Percentiles rank a stretch among this genome's conserved stretches.
Evolutionary conservation across 2,888 invertebrate genomes (phyloP).

Genomic region (Agriopis marginaria): DNA sequence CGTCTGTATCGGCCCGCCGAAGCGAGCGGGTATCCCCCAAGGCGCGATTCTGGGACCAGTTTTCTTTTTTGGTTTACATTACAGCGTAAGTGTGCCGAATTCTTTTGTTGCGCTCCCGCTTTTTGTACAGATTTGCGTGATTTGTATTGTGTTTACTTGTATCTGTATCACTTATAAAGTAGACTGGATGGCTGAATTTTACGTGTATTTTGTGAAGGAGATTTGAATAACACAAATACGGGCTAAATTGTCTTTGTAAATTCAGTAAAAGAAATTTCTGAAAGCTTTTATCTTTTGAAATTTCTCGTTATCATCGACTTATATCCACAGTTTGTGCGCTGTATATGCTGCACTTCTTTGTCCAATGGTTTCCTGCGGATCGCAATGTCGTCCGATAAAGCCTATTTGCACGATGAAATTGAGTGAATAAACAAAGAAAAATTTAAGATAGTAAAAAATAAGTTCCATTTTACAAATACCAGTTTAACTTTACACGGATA

Average conservation of each 20-base stretch:
- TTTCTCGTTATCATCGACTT: neutral
- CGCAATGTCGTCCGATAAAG: no score
- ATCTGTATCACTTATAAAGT: conserved; percentile 51
- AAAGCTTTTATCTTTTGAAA: no score
- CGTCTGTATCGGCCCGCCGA: conserved; percentile 83
- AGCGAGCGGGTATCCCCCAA: conserved; percentile 78
- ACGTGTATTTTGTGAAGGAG: conserved; percentile 17
- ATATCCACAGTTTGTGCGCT: no score
- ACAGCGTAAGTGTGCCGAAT: conserved; percentile 84
- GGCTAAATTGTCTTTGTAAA: conserved; percentile 32
- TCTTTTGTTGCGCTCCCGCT: conserved; percentile 80
- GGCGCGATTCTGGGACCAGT: conserved; percentile 84
- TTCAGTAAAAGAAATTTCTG: neutral
- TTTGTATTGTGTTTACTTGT: conserved; percentile 71
- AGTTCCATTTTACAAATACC: conserved; percentile 39
- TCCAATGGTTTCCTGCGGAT: no score
- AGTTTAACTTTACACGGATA: conserved; percentile 45
- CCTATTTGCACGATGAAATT: neutral
- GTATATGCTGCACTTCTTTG: no score
- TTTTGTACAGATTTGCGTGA: conserved; percentile 77
- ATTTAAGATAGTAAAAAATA: neutral
- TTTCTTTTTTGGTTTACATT: conserved; percentile 86
- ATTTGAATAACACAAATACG: conserved; percentile 28
- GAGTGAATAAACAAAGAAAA: neutral
- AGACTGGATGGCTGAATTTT: conserved; percentile 36